A percentile compares a stretch with the other conserved stretches of the same genome.
Conservation (phyloP, 2,888 invertebrate genomes). For the Leistus spinibarbis region DNA sequence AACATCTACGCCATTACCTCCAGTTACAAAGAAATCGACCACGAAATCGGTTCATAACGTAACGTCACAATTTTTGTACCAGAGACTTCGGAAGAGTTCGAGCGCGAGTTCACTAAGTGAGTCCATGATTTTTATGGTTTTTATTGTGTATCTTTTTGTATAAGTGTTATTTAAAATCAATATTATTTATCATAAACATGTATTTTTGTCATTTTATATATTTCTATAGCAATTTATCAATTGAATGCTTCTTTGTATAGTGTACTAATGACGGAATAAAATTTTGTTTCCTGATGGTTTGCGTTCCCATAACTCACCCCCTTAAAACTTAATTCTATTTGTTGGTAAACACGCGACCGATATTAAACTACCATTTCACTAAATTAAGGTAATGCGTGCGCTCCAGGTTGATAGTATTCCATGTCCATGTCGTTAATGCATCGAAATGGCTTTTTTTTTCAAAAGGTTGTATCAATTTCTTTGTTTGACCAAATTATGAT, state of each 20-base stretch:
- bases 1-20: background rate
- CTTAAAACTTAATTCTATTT: conserved; percentile 10
- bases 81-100: background rate
- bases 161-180: no score
- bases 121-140: background rate
- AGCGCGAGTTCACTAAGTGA: background rate
- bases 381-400: conserved; percentile 29
- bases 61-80: background rate
- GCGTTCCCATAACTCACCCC: background rate
- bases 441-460: background rate
- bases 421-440: conserved; percentile 14
- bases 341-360: conserved; percentile 12
- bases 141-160: no score
- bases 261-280: background rate
- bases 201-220: no score
- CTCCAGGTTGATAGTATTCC: background rate
- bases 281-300: background rate
- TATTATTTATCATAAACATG: no score
- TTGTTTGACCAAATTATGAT: no score
- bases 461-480: no score
- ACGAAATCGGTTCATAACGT: background rate
- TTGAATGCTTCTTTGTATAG: background rate
- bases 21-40: background rate
- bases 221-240: background rate
- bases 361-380: background rate